Evolutionary conservation across 1,140 invertebrate species (phyloP).

Genomic region (Hyles euphorbiae): DNA sequence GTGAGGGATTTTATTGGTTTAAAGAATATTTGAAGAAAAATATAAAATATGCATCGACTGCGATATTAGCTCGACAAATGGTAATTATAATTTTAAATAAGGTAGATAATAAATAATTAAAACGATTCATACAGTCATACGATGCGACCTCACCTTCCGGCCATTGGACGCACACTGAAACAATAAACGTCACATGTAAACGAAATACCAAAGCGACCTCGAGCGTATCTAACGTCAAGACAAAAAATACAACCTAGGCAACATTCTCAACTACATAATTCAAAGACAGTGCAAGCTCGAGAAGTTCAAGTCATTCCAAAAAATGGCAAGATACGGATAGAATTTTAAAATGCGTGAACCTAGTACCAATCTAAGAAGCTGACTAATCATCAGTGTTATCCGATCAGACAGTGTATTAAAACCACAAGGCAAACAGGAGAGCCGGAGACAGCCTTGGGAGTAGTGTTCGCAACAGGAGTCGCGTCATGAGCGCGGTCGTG

Average conservation of each 20-base stretch:
- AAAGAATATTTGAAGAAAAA: too few relatives aligned
- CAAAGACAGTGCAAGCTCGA: slow-evolving; percentile 58
- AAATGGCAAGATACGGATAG: slow-evolving; percentile 45
- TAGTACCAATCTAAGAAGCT: slow-evolving; percentile 43
- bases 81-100: neutral
- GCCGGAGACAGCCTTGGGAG: slow-evolving; percentile 48
- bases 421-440: slow-evolving; percentile 32
- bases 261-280: slow-evolving; percentile 65
- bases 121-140: slow-evolving; percentile 12
- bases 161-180: slow-evolving; percentile 92
- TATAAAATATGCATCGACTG: neutral
- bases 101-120: slow-evolving; percentile 18
- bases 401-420: slow-evolving; percentile 36
- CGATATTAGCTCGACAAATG: neutral
- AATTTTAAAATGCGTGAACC: slow-evolving; percentile 13
- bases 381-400: slow-evolving; percentile 49
- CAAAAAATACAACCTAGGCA: slow-evolving; percentile 59
- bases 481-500: too few relatives aligned
- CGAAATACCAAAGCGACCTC: neutral
- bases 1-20: too few relatives aligned
- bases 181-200: slow-evolving; percentile 48
- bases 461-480: neutral
- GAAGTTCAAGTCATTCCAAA: slow-evolving; percentile 55
- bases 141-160: slow-evolving; percentile 83
- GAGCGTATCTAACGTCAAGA: slow-evolving; percentile 38